Percentiles rank a stretch among this genome's conserved stretches.
These are phyloP conservation scores for Chelonoidis abingdonii DNA, from an alignment of 2,113 vertebrate genomes.

Conservation along the genomic window DNA sequence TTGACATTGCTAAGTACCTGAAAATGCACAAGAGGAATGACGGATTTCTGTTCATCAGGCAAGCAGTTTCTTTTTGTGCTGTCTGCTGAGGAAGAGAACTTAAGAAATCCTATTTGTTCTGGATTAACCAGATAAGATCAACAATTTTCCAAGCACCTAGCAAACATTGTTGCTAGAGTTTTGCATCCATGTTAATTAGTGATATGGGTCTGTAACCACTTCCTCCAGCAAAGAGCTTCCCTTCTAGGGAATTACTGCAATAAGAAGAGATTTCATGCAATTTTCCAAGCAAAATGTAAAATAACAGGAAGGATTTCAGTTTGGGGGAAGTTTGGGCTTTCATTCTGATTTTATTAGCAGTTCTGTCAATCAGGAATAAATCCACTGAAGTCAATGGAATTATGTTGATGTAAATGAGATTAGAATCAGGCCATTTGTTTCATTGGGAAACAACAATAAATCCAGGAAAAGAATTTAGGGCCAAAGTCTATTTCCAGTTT, in stretches of 20 bases:
- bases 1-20: neutral
- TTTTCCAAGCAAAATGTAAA: conserved; percentile 34
- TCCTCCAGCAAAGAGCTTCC: neutral
- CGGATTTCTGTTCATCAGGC: neutral
- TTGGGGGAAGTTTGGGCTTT: neutral
- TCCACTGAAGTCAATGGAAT: conserved; percentile 40
- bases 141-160: neutral
- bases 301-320: conserved; percentile 33
- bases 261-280: neutral
- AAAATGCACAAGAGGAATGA: neutral
- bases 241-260: neutral
- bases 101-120: neutral
- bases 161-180: neutral
- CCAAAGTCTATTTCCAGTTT: neutral
- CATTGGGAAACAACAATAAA: conserved; percentile 23
- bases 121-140: neutral
- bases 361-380: conserved; percentile 36
- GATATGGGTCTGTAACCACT: neutral
- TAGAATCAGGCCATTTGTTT: conserved; percentile 48
- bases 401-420: conserved; percentile 53
- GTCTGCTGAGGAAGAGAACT: accelerated
- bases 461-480: neutral
- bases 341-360: conserved; percentile 14
- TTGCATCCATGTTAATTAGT: neutral
- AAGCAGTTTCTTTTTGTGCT: neutral